Base-by-base conservation (phyloP, 2,113 vertebrate species). In the Picathartes gymnocephalus region DNA sequence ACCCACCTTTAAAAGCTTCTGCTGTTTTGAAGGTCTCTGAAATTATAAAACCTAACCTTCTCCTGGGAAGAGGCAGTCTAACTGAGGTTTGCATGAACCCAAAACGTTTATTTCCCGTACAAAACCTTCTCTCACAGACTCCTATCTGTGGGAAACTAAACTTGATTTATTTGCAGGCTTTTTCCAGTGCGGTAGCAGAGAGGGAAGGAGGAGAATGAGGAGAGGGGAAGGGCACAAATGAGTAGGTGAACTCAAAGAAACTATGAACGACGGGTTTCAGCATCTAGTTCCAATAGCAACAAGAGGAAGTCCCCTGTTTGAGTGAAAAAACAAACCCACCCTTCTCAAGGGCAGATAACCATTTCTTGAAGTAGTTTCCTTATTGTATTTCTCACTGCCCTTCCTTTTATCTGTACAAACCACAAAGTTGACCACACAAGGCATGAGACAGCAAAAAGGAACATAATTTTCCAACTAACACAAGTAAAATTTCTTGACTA, bases 151-250 rank as follows among this genome's bases (percentile, higher is more conserved):
- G 62, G 74, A 93, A 91, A 56, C 8, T 51, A 27, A 80, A 73
- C 70, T 91, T 80, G 81, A 95, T 91, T 91, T 96, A 90, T 95
- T 82, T 81, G 51, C 42, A 80, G 42, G 19, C 28, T 85, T 92
- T 81, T 91, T 90, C 47, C 39, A 77, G 62, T 56, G 37, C 15
- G 22, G 20, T 44, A 56, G 47, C 6, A 3, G 9, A 78, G 69
- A 42, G 10, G 11, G 35, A 27, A 48, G 18, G 16, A 62, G n/a
- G 17, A 45, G 30, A 82, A 69, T 8, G 42, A 21, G 10, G 13
- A 48, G n/a, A 58, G 16, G 33, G 9, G 28, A 68, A 58, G 66
- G 57, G 31, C 28, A 72, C 47, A 88, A 77, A 62, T 1, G 4
- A 85, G 37, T 35, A 54, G 31, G 42, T 84, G 33, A 82, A 77